A percentile compares a stretch with the other conserved stretches of the same genome.
Conservation (phyloP, 2,113 vertebrate species). For the Genyomyrus donnyi region DNA sequence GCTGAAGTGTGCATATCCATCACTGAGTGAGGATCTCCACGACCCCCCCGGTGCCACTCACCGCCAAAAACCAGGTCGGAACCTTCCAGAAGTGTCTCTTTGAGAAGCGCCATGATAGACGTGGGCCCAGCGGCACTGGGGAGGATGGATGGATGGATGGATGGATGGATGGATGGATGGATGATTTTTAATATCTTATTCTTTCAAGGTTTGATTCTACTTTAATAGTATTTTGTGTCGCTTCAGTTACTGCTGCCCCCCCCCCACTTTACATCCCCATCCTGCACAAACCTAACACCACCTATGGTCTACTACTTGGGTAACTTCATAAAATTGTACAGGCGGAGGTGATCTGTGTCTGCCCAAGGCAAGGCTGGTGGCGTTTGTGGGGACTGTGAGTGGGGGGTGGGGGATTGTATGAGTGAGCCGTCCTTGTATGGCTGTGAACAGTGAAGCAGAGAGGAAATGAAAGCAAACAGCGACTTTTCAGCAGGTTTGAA, state of each 20-base stretch:
- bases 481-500: neutral
- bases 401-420: neutral
- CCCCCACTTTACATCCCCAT: neutral
- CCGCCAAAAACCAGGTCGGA: neutral
- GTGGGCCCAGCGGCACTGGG: neutral
- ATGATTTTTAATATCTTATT: neutral
- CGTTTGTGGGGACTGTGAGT: neutral
- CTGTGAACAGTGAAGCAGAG: neutral
- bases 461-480: neutral
- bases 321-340: neutral
- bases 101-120: neutral
- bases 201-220: neutral
- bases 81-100: neutral
- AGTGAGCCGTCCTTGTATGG: neutral
- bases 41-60: neutral
- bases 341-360: neutral
- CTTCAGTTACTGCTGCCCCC: neutral
- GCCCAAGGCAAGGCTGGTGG: neutral
- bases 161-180: neutral
- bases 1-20: constrained; percentile 2
- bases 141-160: no score
- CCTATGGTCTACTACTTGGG: neutral
- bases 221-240: neutral
- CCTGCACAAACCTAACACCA: neutral
- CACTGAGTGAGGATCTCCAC: neutral